Percentiles rank a stretch among this genome's conserved stretches.
Conservation (phyloP, 2,888 invertebrate species). For the Troides oblongomaculatus region DNA sequence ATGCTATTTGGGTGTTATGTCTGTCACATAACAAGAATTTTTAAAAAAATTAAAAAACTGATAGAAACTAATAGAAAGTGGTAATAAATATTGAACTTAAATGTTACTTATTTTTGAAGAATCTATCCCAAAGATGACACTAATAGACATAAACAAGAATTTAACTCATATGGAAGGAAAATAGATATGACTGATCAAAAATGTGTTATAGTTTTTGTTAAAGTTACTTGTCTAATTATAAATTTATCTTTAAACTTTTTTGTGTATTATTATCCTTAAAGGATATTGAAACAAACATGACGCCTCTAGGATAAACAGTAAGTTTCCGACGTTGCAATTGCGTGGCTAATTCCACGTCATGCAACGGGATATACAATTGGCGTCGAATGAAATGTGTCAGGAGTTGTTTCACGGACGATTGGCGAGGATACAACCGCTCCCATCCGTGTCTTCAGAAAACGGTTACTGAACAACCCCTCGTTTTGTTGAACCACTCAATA, state of each 20-base stretch:
- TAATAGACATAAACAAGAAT: too few relatives aligned
- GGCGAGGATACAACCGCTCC: slow-evolving; percentile 38
- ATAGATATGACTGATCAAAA: too few relatives aligned
- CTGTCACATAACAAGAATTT: too few relatives aligned
- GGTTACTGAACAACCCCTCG: slow-evolving; percentile 14
- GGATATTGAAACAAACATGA: slow-evolving; percentile 20
- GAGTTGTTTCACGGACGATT: slow-evolving; percentile 74
- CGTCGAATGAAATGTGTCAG: slow-evolving; percentile 73
- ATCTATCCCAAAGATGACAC: too few relatives aligned
- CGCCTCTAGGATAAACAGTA: slow-evolving; percentile 8
- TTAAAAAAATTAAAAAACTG: too few relatives aligned
- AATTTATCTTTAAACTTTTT: not conserved
- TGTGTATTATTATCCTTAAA: not conserved
- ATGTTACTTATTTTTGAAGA: too few relatives aligned
- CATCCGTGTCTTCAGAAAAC: slow-evolving; percentile 39
- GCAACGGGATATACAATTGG: slow-evolving; percentile 51
- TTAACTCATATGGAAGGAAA: too few relatives aligned
- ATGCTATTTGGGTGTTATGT: too few relatives aligned
- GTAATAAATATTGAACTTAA: too few relatives aligned
- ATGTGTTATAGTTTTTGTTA: too few relatives aligned
- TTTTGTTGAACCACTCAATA: slow-evolving; percentile 9
- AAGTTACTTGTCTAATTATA: too few relatives aligned
- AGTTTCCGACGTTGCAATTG: slow-evolving; percentile 5
- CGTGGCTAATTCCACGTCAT: slow-evolving; percentile 40
- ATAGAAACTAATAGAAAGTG: too few relatives aligned